Evolutionary conservation across 1,140 invertebrate genomes (phyloP), one percentile per base, ranked within the genome.

Genomic region (Eriocheir sinensis): DNA sequence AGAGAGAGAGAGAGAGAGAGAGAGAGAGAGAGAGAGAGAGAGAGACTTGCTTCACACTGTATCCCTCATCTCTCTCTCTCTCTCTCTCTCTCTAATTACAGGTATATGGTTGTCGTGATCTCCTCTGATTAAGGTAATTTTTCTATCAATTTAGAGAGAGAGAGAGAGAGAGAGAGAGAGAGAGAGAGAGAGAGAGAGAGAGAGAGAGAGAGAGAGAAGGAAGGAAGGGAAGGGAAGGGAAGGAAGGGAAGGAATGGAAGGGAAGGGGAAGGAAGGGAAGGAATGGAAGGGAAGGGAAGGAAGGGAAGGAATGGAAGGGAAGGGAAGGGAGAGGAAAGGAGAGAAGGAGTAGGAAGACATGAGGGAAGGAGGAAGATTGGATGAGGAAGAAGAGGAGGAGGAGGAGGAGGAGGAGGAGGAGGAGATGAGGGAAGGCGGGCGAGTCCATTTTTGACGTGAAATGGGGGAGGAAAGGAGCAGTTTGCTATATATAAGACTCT

Each of bases 131-230:
- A 34, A 83, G 30, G 81, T 83, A 83, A 83, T 83, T 83, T n/a
- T 21, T 12, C 81, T 44, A 12, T 36, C 32, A 89, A 41, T 36
- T 34, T 6, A n/a, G n/a, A 83, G 81, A 83, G 81, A 30, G 81
- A 83, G 81, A 83, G 30, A 83, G 81, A 83, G n/a, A n/a, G n/a
- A n/a, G n/a, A 38, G 48, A 21, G 21, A 9, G 44, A 48, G 81
- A 32, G n/a, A 36, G 92, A 93, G 92, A 32, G 27, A 32, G 83
- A 88, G 91, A 83, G 17, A 83, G 91, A 81, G 32, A 83, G 91
- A 2, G 32, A 83, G 38, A 83, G 79, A 38, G 91, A 83, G 38
- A 32, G 32, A 83, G 79, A 91, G 89, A 91, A 32, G 34, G 83
- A 36, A 12, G 80, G 21, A 40, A 36, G 38, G 83, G 27, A 34